A percentile compares a stretch with the other conserved stretches of the same genome.
phyloP scores from a whole-genome alignment of 2,113 vertebrate species.

The Gulo gulo region DNA sequence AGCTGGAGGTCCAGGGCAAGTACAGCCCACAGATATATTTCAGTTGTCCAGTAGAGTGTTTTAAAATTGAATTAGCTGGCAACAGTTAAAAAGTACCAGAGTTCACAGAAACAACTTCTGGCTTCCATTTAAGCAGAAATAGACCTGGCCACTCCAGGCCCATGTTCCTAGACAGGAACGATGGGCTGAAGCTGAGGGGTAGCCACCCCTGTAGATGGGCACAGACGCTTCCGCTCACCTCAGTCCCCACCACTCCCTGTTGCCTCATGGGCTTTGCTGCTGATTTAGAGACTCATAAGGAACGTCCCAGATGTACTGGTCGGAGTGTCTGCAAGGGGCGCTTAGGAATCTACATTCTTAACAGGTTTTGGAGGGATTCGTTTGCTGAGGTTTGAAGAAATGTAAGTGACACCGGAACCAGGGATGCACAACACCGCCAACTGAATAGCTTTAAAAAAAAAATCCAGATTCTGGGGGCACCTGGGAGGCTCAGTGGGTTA shows the following conservation, averaged over 20 bases:
- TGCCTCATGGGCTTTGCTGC: neutral
- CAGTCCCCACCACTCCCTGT: neutral
- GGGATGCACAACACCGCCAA: neutral
- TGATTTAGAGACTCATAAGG: no score
- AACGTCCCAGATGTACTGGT: neutral
- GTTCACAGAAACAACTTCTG: neutral
- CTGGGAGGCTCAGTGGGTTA: neutral
- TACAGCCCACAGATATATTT: neutral
- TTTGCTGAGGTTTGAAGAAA: neutral
- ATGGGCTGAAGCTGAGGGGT: fast-evolving
- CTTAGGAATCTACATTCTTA: neutral
- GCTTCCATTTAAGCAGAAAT: neutral
- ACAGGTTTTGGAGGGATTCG: neutral
- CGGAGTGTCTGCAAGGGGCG: neutral
- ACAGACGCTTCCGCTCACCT: neutral
- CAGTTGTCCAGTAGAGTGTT: neutral
- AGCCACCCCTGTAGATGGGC: neutral
- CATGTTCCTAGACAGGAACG: neutral
- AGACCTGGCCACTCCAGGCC: neutral
- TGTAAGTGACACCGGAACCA: no score
- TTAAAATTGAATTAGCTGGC: constrained; percentile 15
- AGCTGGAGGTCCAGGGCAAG: constrained; percentile 14
- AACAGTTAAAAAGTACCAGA: neutral
- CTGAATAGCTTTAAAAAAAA: neutral
- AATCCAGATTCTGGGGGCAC: neutral